A percentile compares a stretch with the other conserved stretches of the same genome.
phyloP scores from a whole-genome alignment of 2,888 invertebrate species.

The Salticus scenicus region DNA sequence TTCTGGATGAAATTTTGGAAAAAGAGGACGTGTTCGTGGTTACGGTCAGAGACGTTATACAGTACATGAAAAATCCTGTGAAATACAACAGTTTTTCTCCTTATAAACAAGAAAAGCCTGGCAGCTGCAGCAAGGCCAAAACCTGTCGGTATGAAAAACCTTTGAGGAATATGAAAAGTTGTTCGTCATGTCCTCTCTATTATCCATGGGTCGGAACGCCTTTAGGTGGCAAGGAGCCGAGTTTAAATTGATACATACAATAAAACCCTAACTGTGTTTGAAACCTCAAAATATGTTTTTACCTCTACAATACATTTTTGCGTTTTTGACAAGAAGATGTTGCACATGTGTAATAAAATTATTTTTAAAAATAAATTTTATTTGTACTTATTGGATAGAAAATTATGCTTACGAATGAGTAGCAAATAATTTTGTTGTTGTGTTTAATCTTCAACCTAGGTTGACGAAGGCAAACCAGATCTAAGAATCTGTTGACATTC shows the following conservation, averaged over 20 bases:
- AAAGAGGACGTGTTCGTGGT: slow-evolving; percentile 60
- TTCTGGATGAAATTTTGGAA: slow-evolving; percentile 50
- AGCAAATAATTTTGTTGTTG: too few relatives aligned
- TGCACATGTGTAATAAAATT: too few relatives aligned
- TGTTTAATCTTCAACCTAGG: too few relatives aligned
- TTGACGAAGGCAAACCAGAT: too few relatives aligned
- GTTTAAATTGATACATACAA: neutral
- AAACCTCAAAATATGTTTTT: too few relatives aligned
- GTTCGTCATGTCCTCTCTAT: slow-evolving; percentile 33
- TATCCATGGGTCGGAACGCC: slow-evolving; percentile 62
- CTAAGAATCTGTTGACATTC: too few relatives aligned
- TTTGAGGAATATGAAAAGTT: slow-evolving; percentile 47
- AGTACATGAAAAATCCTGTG: slow-evolving; percentile 61
- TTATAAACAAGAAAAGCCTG: neutral
- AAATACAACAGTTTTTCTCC: slow-evolving; percentile 1
- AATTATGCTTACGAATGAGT: too few relatives aligned
- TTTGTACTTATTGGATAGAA: too few relatives aligned
- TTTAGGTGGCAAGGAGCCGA: slow-evolving; percentile 32
- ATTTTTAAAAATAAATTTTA: too few relatives aligned
- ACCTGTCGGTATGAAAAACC: slow-evolving; percentile 33
- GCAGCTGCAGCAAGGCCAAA: neutral
- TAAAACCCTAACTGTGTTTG: too few relatives aligned
- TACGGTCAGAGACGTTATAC: slow-evolving; percentile 55
- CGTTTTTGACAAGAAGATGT: too few relatives aligned
- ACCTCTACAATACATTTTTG: too few relatives aligned